These are phyloP conservation scores for Clarias macrocephalus DNA, from an alignment of 2,113 vertebrate genomes.

Conservation along the genomic window DNA sequence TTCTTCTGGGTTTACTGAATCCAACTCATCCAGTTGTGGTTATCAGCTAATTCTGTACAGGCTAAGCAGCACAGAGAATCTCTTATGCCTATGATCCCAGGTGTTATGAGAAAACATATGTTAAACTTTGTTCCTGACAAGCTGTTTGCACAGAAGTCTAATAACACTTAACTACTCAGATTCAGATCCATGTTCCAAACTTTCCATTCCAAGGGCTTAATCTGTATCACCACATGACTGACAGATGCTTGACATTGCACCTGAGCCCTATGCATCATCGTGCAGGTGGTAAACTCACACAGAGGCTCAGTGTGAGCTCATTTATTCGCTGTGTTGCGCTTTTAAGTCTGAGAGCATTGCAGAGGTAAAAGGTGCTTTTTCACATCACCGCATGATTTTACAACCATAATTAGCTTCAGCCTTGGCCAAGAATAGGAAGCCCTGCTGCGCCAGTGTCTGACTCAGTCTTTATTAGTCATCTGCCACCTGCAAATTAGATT, in stretches of 20 bases:
- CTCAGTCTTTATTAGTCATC: neutral
- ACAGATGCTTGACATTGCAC: neutral
- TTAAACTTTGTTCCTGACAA: too few relatives aligned
- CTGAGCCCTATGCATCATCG: neutral
- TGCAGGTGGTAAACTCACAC: neutral
- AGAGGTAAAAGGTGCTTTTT: neutral
- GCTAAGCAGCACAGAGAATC: too few relatives aligned
- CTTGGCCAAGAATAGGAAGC: neutral
- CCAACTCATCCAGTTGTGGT: too few relatives aligned
- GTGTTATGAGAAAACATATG: too few relatives aligned
- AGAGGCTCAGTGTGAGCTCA: neutral
- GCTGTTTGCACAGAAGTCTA: too few relatives aligned
- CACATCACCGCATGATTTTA: neutral
- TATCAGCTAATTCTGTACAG: too few relatives aligned
- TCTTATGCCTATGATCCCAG: too few relatives aligned
- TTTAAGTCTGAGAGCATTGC: conserved; percentile 1
- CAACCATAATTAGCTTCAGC: neutral
- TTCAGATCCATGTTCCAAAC: too few relatives aligned
- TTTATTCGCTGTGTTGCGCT: neutral
- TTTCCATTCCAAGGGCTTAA: neutral
- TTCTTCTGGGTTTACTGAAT: too few relatives aligned
- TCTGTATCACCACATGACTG: neutral
- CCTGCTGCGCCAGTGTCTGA: neutral
- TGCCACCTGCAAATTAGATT: neutral
- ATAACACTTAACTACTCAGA: too few relatives aligned